phyloP scores from a whole-genome alignment of 2,797 vertebrate genomes.

The Darevskia mixta region DNA sequence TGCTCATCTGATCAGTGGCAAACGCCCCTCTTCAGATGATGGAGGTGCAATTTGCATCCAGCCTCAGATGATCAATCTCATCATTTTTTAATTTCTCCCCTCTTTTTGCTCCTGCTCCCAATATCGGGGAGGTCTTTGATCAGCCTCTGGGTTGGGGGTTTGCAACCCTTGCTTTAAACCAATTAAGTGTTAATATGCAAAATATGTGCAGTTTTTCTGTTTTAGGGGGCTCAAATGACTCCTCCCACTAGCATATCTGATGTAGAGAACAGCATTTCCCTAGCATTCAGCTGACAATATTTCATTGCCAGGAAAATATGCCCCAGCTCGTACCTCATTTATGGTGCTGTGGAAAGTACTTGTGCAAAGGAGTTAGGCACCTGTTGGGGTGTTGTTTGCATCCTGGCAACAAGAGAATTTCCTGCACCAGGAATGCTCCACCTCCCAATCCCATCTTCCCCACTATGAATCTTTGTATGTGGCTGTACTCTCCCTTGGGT shows the following conservation, averaged over 20 bases:
- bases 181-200: neutral
- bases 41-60: no score
- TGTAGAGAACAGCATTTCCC: neutral
- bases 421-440: neutral
- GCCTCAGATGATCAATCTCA: no score
- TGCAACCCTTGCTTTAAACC: no score
- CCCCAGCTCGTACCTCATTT: neutral
- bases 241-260: no score
- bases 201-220: neutral
- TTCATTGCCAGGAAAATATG: neutral
- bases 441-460: neutral
- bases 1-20: neutral
- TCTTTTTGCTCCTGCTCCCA: no score
- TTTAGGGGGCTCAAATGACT: neutral
- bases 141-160: no score
- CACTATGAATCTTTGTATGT: neutral
- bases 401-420: neutral
- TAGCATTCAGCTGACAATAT: neutral
- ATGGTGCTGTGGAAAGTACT: neutral
- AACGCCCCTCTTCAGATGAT: neutral
- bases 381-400: neutral
- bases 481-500: neutral
- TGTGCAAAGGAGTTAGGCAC: neutral
- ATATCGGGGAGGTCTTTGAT: no score
- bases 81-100: no score